Evolutionary conservation across 2,797 vertebrate genomes (phyloP), one percentile per base, ranked within the genome.

Genomic region (Molossus molossus): DNA sequence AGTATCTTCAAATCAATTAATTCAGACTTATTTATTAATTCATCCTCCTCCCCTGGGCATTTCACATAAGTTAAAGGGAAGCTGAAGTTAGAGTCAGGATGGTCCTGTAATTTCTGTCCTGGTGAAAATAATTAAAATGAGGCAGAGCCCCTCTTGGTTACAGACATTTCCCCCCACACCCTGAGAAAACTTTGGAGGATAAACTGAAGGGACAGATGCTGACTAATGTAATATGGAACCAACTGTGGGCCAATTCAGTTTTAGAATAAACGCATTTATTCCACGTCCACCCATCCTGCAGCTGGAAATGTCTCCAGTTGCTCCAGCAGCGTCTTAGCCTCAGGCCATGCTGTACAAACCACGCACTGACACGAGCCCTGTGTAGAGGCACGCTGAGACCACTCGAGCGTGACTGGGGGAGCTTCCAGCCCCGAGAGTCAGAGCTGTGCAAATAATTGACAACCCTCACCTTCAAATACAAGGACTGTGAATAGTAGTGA

Each of bases 101-200:
- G 9, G 40, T 65, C 11, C 62, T 81, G 33, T 76, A 77, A 77
- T 70, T 83, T 94, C 37, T 73, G 7, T 79, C 37, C 60, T 17
- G 12, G 8, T 50, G 48, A 95, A 96, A 87, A 92, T 65, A 93
- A 76, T 77, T 53, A 76, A 77, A 93, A 75, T 9, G 27, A 90
- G 25, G 5, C 21, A 95, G 75, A 94, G 83, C 20, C 14, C 18
- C 18, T 60, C 33, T 29, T 77, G 33, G 11, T 76, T 3, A 65
- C 8, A 90, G 48, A 75, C 92, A 45, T 53, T 87, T 45, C 70
- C 75, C 58, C 50, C 27, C 5, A 73, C 85, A 84, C 57, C 85
- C 40, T 73, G 75, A 84, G 29, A 76, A 96, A 91, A 82, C 1
- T 73, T 60, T 77, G 18, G 58, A 89, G 23, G 77, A n/a, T 58